phyloP scores from a whole-genome alignment of 2,113 vertebrate genomes.

The Cepphus grylle region DNA sequence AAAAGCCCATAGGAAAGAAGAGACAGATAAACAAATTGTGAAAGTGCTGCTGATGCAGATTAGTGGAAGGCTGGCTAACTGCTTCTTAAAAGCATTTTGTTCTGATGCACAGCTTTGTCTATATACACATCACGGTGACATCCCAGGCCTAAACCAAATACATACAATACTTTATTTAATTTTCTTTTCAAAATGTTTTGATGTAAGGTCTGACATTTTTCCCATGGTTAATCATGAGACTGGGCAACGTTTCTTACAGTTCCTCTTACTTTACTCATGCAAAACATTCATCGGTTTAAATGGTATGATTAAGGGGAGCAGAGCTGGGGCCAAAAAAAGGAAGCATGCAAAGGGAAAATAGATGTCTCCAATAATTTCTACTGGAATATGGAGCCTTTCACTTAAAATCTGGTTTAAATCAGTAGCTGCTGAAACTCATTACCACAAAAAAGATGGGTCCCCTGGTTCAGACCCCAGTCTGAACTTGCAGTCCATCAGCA shows the following conservation, averaged over 20 bases:
- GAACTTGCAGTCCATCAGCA: background rate
- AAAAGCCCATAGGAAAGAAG: background rate
- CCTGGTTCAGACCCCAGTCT: background rate
- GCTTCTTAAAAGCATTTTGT: background rate
- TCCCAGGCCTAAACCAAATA: background rate
- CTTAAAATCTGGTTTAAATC: slow-evolving; percentile 54
- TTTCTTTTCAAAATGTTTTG: slow-evolving; percentile 3
- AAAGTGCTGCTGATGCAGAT: slow-evolving; percentile 17
- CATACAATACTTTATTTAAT: background rate
- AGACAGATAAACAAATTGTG: slow-evolving; percentile 30
- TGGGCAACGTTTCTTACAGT: background rate
- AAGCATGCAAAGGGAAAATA: background rate
- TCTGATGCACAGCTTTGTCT: background rate
- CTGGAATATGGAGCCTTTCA: background rate
- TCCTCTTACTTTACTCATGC: slow-evolving; percentile 1
- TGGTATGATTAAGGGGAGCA: slow-evolving; percentile 16
- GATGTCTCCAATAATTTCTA: background rate
- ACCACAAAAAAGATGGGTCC: background rate
- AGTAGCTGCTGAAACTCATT: slow-evolving; percentile 32
- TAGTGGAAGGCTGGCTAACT: background rate
- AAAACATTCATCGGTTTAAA: background rate
- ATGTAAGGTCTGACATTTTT: slow-evolving; percentile 26
- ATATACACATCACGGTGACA: background rate
- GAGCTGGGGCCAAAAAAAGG: slow-evolving; percentile 27
- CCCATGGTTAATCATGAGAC: slow-evolving; percentile 31